phyloP scores from a whole-genome alignment of 2,797 vertebrate species.

The Diglossa cyanea region DNA sequence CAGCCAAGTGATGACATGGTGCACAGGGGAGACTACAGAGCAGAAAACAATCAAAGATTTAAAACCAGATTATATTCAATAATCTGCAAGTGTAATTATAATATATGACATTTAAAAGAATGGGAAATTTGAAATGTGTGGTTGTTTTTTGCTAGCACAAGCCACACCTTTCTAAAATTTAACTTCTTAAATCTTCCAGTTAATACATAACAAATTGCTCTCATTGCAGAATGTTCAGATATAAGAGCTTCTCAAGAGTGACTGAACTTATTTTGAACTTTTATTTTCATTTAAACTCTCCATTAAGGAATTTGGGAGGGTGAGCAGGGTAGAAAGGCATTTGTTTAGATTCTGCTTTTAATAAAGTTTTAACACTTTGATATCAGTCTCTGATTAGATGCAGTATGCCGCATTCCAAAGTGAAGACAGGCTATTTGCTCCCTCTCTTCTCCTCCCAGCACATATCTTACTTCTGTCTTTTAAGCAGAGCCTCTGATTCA shows the following conservation, averaged over 20 bases:
- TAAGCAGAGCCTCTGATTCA: slow-evolving; percentile 8
- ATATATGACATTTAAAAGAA: neutral
- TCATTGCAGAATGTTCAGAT: slow-evolving; percentile 11
- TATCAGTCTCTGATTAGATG: slow-evolving; percentile 47
- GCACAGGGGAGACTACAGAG: neutral
- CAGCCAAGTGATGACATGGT: neutral
- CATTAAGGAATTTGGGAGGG: slow-evolving; percentile 72
- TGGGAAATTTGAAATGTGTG: neutral
- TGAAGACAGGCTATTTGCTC: slow-evolving; percentile 19
- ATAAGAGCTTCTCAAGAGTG: slow-evolving; percentile 59
- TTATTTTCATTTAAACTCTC: slow-evolving; percentile 72
- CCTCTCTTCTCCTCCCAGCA: neutral
- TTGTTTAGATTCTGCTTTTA: slow-evolving; percentile 71
- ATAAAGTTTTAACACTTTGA: slow-evolving; percentile 69
- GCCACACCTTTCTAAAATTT: slow-evolving; percentile 23
- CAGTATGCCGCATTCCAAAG: slow-evolving; percentile 46
- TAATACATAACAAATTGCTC: slow-evolving; percentile 64
- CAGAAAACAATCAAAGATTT: neutral
- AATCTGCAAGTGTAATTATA: neutral
- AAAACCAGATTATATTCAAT: neutral
- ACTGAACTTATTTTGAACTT: slow-evolving; percentile 77
- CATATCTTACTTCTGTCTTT: neutral
- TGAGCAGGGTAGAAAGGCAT: slow-evolving; percentile 44
- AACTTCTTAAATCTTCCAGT: slow-evolving; percentile 51
- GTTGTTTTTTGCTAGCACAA: neutral